Evolutionary conservation across 2,888 invertebrate genomes (phyloP).

Genomic region (Spodoptera littoralis): DNA sequence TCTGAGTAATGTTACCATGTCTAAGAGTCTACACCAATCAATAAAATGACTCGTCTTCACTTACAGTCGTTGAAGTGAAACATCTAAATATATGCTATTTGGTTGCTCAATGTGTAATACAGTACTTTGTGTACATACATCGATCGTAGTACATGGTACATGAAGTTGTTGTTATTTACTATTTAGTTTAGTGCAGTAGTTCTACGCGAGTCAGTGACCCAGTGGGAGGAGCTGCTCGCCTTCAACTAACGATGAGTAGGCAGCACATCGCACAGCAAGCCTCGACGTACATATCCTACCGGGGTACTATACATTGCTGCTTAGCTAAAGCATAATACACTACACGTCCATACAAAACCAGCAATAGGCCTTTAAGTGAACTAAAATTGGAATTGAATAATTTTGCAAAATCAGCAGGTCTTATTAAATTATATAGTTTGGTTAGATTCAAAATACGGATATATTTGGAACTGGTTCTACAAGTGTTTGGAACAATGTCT

Average conservation of each 20-base stretch:
- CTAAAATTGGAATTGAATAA: background rate
- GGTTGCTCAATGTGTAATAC: too few species aligned
- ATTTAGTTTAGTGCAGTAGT: background rate
- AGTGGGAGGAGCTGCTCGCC: slow-evolving; percentile 17
- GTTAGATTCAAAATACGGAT: slow-evolving; percentile 20
- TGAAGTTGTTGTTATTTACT: too few species aligned
- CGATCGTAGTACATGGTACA: too few species aligned
- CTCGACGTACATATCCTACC: too few species aligned
- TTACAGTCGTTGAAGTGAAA: too few species aligned
- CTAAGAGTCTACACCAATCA: too few species aligned
- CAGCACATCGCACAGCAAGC: background rate
- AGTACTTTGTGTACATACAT: too few species aligned
- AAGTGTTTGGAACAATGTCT: slow-evolving; percentile 36
- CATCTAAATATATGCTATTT: too few species aligned
- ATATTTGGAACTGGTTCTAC: slow-evolving; percentile 17
- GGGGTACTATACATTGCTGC: slow-evolving; percentile 10
- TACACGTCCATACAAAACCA: background rate
- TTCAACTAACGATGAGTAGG: slow-evolving; percentile 42
- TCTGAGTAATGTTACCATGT: too few species aligned
- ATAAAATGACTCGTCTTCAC: too few species aligned
- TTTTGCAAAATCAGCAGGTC: slow-evolving; percentile 9
- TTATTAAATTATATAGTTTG: slow-evolving; percentile 31
- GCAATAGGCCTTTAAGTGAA: slow-evolving; percentile 1
- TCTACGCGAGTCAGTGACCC: slow-evolving; percentile 30
- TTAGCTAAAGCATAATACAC: background rate